Evolutionary conservation across 2,888 invertebrate species (phyloP), one percentile per base, ranked within the genome.

Genomic region (Clistopyga incitator): DNA sequence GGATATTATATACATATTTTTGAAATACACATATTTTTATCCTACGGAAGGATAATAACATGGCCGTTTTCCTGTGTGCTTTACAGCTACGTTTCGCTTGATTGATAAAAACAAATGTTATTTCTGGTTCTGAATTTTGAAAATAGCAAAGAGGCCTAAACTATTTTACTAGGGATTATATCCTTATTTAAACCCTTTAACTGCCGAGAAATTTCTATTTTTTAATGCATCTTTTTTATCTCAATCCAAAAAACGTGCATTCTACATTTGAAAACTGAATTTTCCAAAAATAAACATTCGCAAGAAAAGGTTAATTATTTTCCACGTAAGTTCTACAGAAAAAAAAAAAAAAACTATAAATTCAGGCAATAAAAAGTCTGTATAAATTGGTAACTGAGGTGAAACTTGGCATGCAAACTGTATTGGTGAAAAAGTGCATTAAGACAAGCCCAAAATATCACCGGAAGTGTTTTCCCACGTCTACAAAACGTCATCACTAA

Each of bases 1-100:
- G 38, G 64, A 64, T 64, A 38, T 42, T 64, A 42, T 23, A 42
- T 18, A n/a, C n/a, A n/a, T n/a, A n/a, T n/a, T n/a, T n/a, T n/a
- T n/a, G 38, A 34, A 13, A 15, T 13, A 29, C n/a, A 23, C 38
- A 38, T 15, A 18, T n/a, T 71, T 56, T 45, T 42, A 20, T n/a
- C 50, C 18, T 23, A 6, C 6, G n/a, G 56, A 38, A 23, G 25
- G 25, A 42, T 25, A 71, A 70, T 20, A 42, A 10, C 15, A 15
- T 18, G 20, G 6, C 38, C 3, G 29, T 10, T 50, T 11, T n/a
- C 45, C 15, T n/a, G n/a, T 59, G 15, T 42, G 15, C 18, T 45
- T 56, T 25, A n/a, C 25, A 18, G 18, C 25, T 25, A 18, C 56
- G n/a, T n/a, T 72, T 25, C n/a, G 25, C 42, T 25, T 23, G 25